Base-by-base conservation (phyloP, 2,888 invertebrate species). In the Panopea generosa region DNA sequence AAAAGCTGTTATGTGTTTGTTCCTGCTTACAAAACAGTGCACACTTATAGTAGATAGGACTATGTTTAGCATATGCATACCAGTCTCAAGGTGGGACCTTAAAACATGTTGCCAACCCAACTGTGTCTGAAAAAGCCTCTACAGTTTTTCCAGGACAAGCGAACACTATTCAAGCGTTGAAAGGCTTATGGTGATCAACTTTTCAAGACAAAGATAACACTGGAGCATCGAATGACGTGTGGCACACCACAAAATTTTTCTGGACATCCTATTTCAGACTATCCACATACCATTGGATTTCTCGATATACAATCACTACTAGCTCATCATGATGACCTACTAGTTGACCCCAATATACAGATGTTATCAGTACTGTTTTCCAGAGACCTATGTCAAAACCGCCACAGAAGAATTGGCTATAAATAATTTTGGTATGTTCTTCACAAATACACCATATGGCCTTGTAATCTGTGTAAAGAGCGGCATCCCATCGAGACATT, bases 11-110 rank as follows among this genome's bases (percentile, higher is more conserved):
- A 33, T 60, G 9, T 40, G 52, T 45, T n/a, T n/a, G n/a, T n/a
- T n/a, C n/a, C 38, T 29, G 6, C 56, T 47, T n/a, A 47, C 57
- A 55, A 49, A 60, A 0, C 29, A 62, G 14, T 50, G n/a, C n/a
- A n/a, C n/a, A n/a, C n/a, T n/a, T n/a, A 72, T 53, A 55, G 55
- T 18, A 65, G 47, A 73, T 57, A 27, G 73, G 62, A 26, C 16
- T 60, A 4, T 49, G 63, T 27, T 53, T 70, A 27, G 73, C 77
- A 24, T 73, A 56, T 47, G 66, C 45, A 2, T 49, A 77, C 26
- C 68, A 73, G 53, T 16, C 56, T 16, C 73, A 70, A 63, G 74
- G 74, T 9, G 52, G 50, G 16, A 78, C 78, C 20, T 62, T 56
- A 29, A 38, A 62, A 18, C 40, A 74, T 38, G 61, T 74, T 53